Conservation (phyloP, 2,113 vertebrate genomes). For the Chitala chitala region DNA sequence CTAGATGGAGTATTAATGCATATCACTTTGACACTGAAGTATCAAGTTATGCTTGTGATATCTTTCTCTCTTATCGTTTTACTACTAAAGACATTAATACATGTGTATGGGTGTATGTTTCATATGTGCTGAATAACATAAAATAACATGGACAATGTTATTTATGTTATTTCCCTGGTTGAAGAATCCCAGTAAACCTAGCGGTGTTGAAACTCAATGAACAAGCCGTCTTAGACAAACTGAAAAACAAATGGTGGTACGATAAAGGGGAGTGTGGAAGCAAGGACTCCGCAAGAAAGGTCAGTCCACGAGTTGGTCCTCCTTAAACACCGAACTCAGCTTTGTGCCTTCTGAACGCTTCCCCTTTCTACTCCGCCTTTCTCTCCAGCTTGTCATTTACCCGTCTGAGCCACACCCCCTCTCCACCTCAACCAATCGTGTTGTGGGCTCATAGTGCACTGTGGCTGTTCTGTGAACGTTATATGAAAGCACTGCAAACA, state of each 20-base stretch:
- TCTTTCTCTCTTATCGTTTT: constrained; percentile 17
- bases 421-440: too few relatives aligned
- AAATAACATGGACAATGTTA: constrained; percentile 99
- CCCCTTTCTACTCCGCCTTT: not conserved
- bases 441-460: not conserved
- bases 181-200: constrained; percentile 99
- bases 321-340: constrained; percentile 25
- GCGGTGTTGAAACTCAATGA: constrained; percentile 99
- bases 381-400: constrained; percentile 38
- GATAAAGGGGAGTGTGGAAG: constrained; percentile 97
- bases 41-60: constrained; percentile 48
- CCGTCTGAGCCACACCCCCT: not conserved
- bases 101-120: constrained; percentile 48
- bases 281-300: constrained; percentile 99
- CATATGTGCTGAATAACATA: constrained; percentile 91
- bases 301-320: constrained; percentile 72
- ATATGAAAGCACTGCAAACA: not conserved
- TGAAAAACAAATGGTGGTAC: constrained; percentile 99
- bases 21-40: constrained; percentile 86
- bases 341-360: not conserved
- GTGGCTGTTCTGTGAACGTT: too few relatives aligned
- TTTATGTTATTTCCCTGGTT: constrained; percentile 99
- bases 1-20: constrained; percentile 88
- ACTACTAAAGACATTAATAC: constrained; percentile 29
- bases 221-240: constrained; percentile 99